Percentiles rank a stretch among this genome's conserved stretches.
Evolutionary conservation across 1,140 invertebrate genomes (phyloP).

Genomic region (Zaprionus ornatus): DNA sequence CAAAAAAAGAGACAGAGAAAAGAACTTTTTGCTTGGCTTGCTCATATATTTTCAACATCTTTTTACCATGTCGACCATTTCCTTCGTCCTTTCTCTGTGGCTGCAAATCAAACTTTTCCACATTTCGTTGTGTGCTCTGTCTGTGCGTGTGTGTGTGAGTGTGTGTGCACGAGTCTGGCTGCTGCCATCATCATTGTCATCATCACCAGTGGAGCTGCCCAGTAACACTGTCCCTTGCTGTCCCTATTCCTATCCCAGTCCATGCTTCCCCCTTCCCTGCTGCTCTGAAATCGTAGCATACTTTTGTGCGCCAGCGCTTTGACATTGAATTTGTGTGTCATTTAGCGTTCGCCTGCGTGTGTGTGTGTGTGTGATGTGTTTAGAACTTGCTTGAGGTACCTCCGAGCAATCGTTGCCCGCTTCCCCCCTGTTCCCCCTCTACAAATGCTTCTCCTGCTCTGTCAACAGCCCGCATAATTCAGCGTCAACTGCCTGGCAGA

Average conservation of each 20-base stretch:
- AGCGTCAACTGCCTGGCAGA: constrained; percentile 38
- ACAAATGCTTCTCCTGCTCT: constrained; percentile 1
- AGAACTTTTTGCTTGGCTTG: constrained; percentile 46
- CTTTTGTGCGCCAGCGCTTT: constrained; percentile 57
- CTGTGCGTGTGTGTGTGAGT: background rate
- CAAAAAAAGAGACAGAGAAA: constrained; percentile 13
- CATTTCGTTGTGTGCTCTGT: constrained; percentile 39
- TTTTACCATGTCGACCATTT: constrained; percentile 54
- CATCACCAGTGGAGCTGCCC: constrained; percentile 46
- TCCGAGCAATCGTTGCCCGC: background rate
- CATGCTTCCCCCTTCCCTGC: background rate
- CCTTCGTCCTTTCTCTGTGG: constrained; percentile 34
- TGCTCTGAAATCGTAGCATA: constrained; percentile 40
- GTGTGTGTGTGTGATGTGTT: constrained; percentile 23
- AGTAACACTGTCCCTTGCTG: constrained; percentile 28
- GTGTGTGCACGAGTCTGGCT: constrained; percentile 23
- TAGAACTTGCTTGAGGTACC: constrained; percentile 24
- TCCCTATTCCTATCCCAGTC: constrained; percentile 1
- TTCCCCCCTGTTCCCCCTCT: background rate
- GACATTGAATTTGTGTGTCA: constrained; percentile 64
- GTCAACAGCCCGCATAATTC: constrained; percentile 56
- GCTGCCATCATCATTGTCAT: constrained; percentile 58
- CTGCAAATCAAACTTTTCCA: constrained; percentile 61
- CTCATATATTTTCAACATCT: constrained; percentile 57
- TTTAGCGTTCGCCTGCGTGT: constrained; percentile 39